These are phyloP conservation scores for Yponomeuta sedellus DNA, from an alignment of 2,888 invertebrate genomes.

Conservation along the genomic window DNA sequence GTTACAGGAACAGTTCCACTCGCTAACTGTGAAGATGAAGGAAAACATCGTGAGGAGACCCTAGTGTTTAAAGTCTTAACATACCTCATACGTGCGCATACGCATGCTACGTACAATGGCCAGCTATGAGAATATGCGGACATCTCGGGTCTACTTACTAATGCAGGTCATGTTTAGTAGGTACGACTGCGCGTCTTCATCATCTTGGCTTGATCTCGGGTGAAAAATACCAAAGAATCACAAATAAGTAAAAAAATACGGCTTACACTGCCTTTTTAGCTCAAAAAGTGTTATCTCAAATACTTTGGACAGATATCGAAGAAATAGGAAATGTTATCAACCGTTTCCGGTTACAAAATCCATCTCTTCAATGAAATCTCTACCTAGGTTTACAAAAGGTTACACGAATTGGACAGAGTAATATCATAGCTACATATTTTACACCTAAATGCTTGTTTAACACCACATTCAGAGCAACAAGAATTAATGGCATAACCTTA, in stretches of 20 bases:
- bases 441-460: background rate
- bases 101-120: too few relatives aligned
- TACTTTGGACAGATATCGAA: background rate
- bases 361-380: background rate
- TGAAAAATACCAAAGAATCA: background rate
- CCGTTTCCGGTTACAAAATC: background rate
- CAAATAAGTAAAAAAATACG: background rate
- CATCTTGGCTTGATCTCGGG: background rate
- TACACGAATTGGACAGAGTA: background rate
- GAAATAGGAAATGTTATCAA: background rate
- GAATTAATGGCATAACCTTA: too few relatives aligned
- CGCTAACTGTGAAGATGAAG: too few relatives aligned
- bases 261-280: background rate
- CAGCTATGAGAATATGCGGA: too few relatives aligned
- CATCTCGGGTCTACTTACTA: too few relatives aligned
- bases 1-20: too few relatives aligned
- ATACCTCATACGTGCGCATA: too few relatives aligned
- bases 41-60: too few relatives aligned
- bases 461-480: too few relatives aligned
- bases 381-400: background rate
- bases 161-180: too few relatives aligned
- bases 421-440: background rate
- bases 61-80: too few relatives aligned
- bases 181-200: too few relatives aligned
- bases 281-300: background rate